Percentiles rank a stretch among this genome's conserved stretches.
Conservation (phyloP, 2,888 invertebrate genomes). For the Aphodius sticticus region DNA sequence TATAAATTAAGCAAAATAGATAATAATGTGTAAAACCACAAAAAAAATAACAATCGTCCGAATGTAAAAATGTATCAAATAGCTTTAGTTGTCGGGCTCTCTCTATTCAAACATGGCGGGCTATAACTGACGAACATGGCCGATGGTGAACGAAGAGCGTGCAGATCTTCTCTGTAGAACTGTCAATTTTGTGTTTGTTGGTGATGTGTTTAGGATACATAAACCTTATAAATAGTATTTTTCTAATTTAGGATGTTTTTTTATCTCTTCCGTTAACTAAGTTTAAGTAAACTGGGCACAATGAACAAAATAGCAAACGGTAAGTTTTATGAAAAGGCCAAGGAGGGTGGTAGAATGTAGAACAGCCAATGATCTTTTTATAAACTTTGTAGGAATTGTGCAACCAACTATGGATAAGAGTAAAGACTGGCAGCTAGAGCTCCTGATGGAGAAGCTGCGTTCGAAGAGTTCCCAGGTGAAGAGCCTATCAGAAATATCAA, state of each 20-base stretch:
- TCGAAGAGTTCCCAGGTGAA: conserved; percentile 84
- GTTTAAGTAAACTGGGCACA: not conserved
- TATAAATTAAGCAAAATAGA: too few relatives aligned
- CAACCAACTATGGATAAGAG: conserved; percentile 63
- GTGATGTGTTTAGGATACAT: conserved; percentile 42
- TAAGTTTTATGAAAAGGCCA: conserved; percentile 38
- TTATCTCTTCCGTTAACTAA: conserved; percentile 27
- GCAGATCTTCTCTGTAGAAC: conserved; percentile 31
- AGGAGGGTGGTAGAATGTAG: not conserved
- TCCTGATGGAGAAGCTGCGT: conserved; percentile 90
- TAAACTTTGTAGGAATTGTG: conserved; percentile 20
- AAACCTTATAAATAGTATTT: conserved; percentile 29
- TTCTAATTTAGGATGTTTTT: conserved; percentile 26
- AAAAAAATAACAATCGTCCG: too few relatives aligned
- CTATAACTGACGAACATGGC: conserved; percentile 16
- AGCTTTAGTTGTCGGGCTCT: too few relatives aligned
- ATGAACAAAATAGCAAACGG: conserved; percentile 51
- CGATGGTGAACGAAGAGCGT: conserved; percentile 31
- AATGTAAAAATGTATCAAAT: too few relatives aligned
- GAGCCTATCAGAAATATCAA: conserved; percentile 85
- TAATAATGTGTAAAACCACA: too few relatives aligned
- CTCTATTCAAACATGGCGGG: not conserved
- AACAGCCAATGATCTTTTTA: conserved; percentile 7
- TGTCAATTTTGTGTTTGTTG: conserved; percentile 51
- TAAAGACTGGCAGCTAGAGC: conserved; percentile 82